Evolutionary conservation across 1,140 invertebrate species (phyloP).

Genomic region (Phthorimaea operculella): DNA sequence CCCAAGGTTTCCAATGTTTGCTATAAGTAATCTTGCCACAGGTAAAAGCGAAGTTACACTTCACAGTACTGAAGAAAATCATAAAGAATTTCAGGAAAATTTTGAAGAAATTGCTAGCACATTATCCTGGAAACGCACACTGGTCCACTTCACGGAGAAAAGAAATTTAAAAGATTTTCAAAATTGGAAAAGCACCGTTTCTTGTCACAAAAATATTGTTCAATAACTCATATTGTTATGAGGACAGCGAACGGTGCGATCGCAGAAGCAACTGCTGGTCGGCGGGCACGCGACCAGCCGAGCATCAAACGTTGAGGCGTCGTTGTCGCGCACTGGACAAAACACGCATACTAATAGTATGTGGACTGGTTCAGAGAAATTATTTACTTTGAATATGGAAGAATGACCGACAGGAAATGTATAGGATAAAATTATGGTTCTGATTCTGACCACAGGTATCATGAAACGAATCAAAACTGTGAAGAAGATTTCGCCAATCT

Average conservation of each 20-base stretch:
- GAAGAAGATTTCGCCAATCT: too few species aligned
- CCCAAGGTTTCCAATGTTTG: too few species aligned
- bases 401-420: too few species aligned
- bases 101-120: too few species aligned
- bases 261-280: conserved; percentile 37
- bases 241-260: conserved; percentile 57
- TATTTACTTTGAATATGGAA: not conserved
- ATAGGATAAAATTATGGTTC: too few species aligned
- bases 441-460: too few species aligned
- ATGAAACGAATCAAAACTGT: too few species aligned
- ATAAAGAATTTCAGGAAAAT: too few species aligned
- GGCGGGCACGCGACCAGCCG: conserved; percentile 31
- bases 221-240: conserved; percentile 51
- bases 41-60: too few species aligned
- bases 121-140: too few species aligned
- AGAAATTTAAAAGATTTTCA: not conserved
- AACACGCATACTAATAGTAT: conserved; percentile 55
- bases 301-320: conserved; percentile 25
- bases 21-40: too few species aligned
- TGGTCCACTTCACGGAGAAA: not conserved
- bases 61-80: too few species aligned
- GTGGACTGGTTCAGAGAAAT: not conserved
- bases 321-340: conserved; percentile 45
- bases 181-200: conserved; percentile 13
- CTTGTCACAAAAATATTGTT: conserved; percentile 38